These are phyloP conservation scores for Axea sp. DNA, from an alignment of 2,888 invertebrate species.

Conservation along the genomic window DNA sequence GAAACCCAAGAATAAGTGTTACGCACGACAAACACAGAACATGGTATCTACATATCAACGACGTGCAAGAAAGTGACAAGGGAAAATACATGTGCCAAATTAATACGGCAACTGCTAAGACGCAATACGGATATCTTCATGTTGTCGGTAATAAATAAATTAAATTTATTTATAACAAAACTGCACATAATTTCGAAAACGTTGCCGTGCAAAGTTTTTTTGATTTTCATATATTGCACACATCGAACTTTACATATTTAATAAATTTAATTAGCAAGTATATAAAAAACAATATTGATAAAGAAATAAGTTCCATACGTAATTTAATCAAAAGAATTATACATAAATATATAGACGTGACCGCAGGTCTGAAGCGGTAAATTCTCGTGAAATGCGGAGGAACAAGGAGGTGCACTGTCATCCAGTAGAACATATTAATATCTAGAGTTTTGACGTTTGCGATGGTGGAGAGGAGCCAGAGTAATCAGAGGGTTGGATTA, in stretches of 20 bases:
- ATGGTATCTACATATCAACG: slow-evolving; percentile 95
- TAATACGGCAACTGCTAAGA: slow-evolving; percentile 95
- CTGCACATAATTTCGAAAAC: too few relatives aligned
- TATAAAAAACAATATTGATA: too few relatives aligned
- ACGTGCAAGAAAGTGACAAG: slow-evolving; percentile 94
- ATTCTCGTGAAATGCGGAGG: slow-evolving; percentile 32
- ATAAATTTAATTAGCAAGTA: too few relatives aligned
- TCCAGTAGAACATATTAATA: slow-evolving; percentile 78
- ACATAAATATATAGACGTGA: slow-evolving; percentile 35
- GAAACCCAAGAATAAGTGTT: slow-evolving; percentile 94
- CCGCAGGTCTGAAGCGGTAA: slow-evolving; percentile 23
- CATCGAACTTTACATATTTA: too few relatives aligned
- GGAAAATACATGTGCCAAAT: slow-evolving; percentile 97
- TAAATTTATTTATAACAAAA: too few relatives aligned
- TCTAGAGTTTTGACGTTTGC: slow-evolving; percentile 78
- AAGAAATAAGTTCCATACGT: too few relatives aligned
- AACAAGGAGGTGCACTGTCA: slow-evolving; percentile 66
- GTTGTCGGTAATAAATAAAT: slow-evolving; percentile 88
- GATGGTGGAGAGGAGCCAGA: slow-evolving; percentile 65
- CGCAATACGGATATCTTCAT: slow-evolving; percentile 94
- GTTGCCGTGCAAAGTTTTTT: too few relatives aligned
- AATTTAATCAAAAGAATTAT: slow-evolving; percentile 71
- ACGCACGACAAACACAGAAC: slow-evolving; percentile 95
- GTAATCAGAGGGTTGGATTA: slow-evolving; percentile 78
- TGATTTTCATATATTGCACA: too few relatives aligned